These are phyloP conservation scores for Conopomorpha cramerella DNA, from an alignment of 1,140 invertebrate genomes.

Conservation along the genomic window DNA sequence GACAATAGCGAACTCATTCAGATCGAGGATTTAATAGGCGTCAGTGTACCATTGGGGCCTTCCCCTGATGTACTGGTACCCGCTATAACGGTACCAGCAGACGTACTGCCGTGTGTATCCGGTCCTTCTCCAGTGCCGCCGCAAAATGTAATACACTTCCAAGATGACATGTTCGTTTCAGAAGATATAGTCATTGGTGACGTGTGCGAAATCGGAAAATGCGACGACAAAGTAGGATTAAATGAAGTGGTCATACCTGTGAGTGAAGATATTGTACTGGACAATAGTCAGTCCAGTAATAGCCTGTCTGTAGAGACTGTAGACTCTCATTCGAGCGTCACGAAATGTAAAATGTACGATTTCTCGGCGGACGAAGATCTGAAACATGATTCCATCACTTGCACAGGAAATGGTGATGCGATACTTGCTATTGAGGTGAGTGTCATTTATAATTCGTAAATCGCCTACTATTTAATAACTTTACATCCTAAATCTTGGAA, in stretches of 20 bases:
- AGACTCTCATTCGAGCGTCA: conserved; percentile 5
- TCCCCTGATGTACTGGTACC: too few relatives aligned
- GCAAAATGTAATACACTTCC: conserved; percentile 21
- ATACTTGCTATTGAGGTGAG: conserved; percentile 45
- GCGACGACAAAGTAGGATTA: conserved; percentile 25
- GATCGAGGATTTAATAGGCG: too few relatives aligned
- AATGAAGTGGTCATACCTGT: conserved; percentile 18
- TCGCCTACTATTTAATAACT: background rate
- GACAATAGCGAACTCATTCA: background rate
- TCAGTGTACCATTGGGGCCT: too few relatives aligned
- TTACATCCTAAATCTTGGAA: background rate
- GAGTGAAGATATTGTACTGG: conserved; percentile 41
- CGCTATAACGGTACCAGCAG: conserved; percentile 2
- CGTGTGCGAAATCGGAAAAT: conserved; percentile 24
- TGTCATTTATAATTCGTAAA: conserved; percentile 1
- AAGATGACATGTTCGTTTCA: conserved; percentile 47
- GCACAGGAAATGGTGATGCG: conserved; percentile 39
- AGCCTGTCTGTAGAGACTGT: conserved; percentile 21
- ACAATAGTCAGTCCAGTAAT: conserved; percentile 42
- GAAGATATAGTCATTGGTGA: conserved; percentile 48
- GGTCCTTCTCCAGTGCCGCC: conserved; percentile 3
- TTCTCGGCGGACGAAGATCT: conserved; percentile 42
- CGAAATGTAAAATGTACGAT: conserved; percentile 39
- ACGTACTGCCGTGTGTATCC: background rate
- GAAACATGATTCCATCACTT: conserved; percentile 23